Conservation (phyloP, 2,113 vertebrate species). For the Eonycteris spelaea region DNA sequence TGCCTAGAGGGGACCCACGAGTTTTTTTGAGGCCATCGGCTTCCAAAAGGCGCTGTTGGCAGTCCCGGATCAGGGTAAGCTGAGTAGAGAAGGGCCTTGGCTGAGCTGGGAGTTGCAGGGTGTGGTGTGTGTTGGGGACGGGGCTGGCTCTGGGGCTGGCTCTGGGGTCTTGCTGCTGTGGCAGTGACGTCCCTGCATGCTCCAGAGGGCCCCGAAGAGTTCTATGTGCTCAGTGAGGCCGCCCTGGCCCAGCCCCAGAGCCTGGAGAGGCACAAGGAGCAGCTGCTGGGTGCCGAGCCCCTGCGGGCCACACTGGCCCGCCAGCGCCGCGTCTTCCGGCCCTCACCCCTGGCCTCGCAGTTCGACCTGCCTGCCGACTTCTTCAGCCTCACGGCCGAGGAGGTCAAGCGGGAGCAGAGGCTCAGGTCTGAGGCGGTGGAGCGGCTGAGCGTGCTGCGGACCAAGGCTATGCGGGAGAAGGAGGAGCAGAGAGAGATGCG, state of each 20-base stretch:
- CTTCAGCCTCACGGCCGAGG: slow-evolving; percentile 90
- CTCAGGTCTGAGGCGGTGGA: slow-evolving; percentile 90
- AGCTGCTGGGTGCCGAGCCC: slow-evolving; percentile 87
- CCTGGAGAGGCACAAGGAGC: slow-evolving; percentile 84
- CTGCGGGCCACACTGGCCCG: slow-evolving; percentile 89
- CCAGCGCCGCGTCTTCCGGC: slow-evolving; percentile 84
- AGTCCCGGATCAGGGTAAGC: slow-evolving; percentile 89
- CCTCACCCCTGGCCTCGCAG: slow-evolving; percentile 84
- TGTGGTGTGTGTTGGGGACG: too few relatives aligned
- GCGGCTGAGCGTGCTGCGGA: slow-evolving; percentile 89
- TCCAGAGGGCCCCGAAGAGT: slow-evolving; percentile 89
- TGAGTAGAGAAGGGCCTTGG: neutral
- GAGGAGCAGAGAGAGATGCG: slow-evolving; percentile 92
- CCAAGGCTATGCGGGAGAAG: slow-evolving; percentile 94
- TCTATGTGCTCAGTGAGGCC: slow-evolving; percentile 87
- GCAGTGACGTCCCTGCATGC: rapidly evolving
- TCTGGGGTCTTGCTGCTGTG: rapidly evolving
- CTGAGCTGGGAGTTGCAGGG: rapidly evolving
- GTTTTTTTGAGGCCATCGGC: slow-evolving; percentile 91
- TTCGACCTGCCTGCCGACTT: slow-evolving; percentile 94
- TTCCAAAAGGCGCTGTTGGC: slow-evolving; percentile 87
- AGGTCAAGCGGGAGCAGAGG: slow-evolving; percentile 90
- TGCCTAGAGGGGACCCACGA: slow-evolving; percentile 89
- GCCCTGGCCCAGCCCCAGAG: slow-evolving; percentile 80
- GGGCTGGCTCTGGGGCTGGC: too few relatives aligned